Evolutionary conservation across 2,113 vertebrate species (phyloP).

Genomic region (Calonectris borealis): DNA sequence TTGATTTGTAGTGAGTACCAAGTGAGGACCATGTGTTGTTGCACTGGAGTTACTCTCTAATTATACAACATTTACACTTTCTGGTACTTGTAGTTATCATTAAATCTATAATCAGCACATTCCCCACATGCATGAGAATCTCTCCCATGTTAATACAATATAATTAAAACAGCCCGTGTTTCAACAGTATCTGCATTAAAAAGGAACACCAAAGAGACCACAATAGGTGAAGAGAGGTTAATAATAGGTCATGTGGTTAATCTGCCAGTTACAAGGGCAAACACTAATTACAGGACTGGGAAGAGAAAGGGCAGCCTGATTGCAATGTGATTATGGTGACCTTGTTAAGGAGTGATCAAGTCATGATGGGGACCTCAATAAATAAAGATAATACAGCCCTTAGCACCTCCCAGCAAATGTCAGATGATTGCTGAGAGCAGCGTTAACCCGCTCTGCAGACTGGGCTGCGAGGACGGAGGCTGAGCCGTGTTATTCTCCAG

Average conservation of each 20-base stretch:
- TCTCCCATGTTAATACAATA: constrained; percentile 52
- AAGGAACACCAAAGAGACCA: constrained; percentile 41
- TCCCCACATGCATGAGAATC: constrained; percentile 13
- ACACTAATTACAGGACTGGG: constrained; percentile 52
- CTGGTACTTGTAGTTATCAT: constrained; percentile 10
- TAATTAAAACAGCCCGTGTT: constrained; percentile 41
- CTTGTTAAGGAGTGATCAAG: constrained; percentile 56
- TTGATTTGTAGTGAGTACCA: background rate
- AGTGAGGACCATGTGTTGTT: background rate
- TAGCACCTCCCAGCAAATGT: background rate
- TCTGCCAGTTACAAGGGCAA: constrained; percentile 63
- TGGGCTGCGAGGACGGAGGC: background rate
- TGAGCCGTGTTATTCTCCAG: background rate
- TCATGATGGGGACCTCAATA: constrained; percentile 9
- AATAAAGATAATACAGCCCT: constrained; percentile 47
- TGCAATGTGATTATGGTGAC: constrained; percentile 59
- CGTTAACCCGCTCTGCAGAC: background rate
- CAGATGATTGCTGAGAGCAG: background rate
- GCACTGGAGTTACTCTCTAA: background rate
- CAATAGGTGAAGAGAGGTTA: constrained; percentile 55
- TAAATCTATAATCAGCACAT: constrained; percentile 37
- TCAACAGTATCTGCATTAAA: constrained; percentile 42
- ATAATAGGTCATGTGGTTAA: constrained; percentile 62
- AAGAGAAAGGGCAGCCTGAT: constrained; percentile 55
- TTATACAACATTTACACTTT: constrained; percentile 30